phyloP scores from a whole-genome alignment of 2,797 vertebrate genomes.

The Potorous gilbertii region DNA sequence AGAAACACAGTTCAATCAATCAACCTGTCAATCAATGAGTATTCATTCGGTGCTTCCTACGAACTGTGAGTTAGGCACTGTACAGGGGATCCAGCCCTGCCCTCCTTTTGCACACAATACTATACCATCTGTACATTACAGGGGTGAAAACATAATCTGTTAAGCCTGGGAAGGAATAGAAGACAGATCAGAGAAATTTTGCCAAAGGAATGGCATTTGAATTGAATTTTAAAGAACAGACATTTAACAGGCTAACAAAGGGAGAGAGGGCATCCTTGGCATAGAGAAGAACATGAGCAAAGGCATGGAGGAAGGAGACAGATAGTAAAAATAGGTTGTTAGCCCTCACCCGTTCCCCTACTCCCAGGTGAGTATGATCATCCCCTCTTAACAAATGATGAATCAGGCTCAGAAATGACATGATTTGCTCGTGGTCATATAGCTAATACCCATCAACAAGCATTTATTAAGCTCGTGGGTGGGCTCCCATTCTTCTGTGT shows the following conservation, averaged over 20 bases:
- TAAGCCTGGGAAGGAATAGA: background rate
- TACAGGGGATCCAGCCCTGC: background rate
- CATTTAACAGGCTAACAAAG: background rate
- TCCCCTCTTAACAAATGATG: background rate
- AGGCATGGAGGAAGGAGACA: background rate
- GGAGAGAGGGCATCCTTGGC: background rate
- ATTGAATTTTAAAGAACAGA: background rate
- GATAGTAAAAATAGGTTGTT: background rate
- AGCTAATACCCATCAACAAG: background rate
- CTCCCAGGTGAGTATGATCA: background rate
- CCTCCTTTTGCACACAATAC: background rate
- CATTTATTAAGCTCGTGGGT: background rate
- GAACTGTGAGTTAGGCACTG: background rate
- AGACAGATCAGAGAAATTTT: background rate
- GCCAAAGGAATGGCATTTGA: background rate
- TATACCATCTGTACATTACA: background rate
- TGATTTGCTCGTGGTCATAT: background rate
- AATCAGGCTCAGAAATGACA: background rate
- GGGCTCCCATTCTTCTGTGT: background rate
- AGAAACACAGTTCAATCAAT: background rate
- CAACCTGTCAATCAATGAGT: background rate
- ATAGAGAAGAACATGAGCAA: background rate
- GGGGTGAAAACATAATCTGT: background rate
- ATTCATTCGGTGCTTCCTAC: background rate
- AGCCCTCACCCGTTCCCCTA: background rate